A percentile compares a stretch with the other conserved stretches of the same genome.
Conservation (phyloP, 2,888 invertebrate genomes). For the Hirtodrosophila histrioides region DNA sequence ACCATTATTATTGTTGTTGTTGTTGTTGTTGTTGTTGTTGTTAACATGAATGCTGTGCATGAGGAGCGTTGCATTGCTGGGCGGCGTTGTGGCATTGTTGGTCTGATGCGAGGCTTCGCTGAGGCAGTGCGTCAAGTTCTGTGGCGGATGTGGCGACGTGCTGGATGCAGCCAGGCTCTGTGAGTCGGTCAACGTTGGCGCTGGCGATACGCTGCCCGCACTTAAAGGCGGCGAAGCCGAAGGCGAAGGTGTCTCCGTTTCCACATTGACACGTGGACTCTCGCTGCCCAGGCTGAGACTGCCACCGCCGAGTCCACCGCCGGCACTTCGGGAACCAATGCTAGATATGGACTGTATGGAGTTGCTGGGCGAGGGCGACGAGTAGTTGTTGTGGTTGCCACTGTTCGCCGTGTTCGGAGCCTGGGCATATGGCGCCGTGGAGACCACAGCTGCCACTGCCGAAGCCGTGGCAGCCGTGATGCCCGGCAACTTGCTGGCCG, state of each 20-base stretch:
- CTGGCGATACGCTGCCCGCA: constrained; percentile 75
- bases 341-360: constrained; percentile 84
- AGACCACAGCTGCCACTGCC: constrained; percentile 63
- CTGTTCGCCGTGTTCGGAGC: constrained; percentile 45
- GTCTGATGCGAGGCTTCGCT: constrained; percentile 49
- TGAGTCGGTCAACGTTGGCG: constrained; percentile 70
- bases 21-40: constrained; percentile 29
- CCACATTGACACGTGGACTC: constrained; percentile 84
- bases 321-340: constrained; percentile 73
- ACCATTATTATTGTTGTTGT: constrained; percentile 22
- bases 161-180: constrained; percentile 62
- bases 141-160: constrained; percentile 54
- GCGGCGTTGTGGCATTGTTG: constrained; percentile 49
- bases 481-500: constrained; percentile 81
- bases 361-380: constrained; percentile 83
- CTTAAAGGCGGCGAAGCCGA: constrained; percentile 82
- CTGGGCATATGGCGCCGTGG: constrained; percentile 66
- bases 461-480: constrained; percentile 64
- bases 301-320: constrained; percentile 34
- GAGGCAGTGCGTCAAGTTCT: constrained; percentile 52
- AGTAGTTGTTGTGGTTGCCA: constrained; percentile 70
- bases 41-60: constrained; percentile 53
- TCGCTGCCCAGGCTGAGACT: constrained; percentile 82
- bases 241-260: constrained; percentile 82
- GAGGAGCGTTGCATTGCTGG: constrained; percentile 48